These are phyloP conservation scores for Crotalus horridus DNA, from an alignment of 2,113 vertebrate species.

Conservation along the genomic window DNA sequence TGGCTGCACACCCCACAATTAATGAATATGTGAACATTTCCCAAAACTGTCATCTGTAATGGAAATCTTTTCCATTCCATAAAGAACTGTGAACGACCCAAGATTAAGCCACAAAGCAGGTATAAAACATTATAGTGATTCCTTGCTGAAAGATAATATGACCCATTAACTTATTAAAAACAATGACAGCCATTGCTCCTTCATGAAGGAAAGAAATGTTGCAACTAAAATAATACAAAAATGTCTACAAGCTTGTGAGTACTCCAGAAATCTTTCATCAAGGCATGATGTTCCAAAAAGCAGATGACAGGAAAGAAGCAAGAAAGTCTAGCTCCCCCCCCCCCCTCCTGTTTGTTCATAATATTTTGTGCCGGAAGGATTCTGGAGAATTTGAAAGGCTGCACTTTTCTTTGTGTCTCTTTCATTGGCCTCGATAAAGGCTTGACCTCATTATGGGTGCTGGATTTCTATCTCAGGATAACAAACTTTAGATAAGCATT, in stretches of 20 bases:
- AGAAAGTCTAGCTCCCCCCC: neutral
- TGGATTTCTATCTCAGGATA: neutral
- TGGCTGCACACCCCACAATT: too few species aligned
- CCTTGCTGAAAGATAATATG: neutral
- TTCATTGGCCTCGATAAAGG: neutral
- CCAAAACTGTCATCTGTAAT: neutral
- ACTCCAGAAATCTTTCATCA: neutral
- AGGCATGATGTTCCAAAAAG: neutral
- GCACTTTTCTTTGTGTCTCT: neutral
- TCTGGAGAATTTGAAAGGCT: neutral
- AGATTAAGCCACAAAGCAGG: neutral
- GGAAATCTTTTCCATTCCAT: neutral
- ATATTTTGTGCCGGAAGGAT: neutral
- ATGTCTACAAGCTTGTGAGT: neutral
- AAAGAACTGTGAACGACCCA: neutral
- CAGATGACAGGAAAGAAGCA: neutral
- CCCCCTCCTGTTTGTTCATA: neutral
- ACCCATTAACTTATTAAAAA: neutral
- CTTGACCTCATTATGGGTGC: neutral
- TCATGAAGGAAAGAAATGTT: neutral
- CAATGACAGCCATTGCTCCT: neutral
- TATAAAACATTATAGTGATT: neutral
- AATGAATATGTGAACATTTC: too few species aligned
- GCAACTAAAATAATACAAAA: neutral
- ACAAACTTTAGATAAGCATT: neutral